Percentiles rank a stretch among this genome's conserved stretches.
Evolutionary conservation across 2,113 vertebrate species (phyloP).

Genomic region (Calypte anna): DNA sequence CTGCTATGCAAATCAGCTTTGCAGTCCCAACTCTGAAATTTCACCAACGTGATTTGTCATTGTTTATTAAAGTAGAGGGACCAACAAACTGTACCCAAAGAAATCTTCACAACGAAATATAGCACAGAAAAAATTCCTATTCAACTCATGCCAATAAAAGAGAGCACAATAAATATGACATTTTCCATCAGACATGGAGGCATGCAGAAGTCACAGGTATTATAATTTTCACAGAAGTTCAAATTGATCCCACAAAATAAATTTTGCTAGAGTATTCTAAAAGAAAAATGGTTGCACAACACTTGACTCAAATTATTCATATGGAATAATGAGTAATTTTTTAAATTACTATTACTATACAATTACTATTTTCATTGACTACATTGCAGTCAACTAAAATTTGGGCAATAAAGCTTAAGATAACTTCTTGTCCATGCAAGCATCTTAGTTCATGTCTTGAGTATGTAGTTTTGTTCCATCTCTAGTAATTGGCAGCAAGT

Average conservation of each 20-base stretch:
- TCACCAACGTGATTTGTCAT: background rate
- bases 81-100: background rate
- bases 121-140: background rate
- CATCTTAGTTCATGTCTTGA: background rate
- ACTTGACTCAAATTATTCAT: background rate
- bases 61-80: background rate
- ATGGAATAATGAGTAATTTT: background rate
- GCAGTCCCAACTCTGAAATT: background rate
- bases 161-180: background rate
- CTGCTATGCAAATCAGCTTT: background rate
- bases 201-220: background rate
- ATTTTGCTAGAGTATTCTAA: background rate
- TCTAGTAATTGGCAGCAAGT: background rate
- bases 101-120: background rate
- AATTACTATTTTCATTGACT: background rate
- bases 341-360: no score
- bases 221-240: background rate
- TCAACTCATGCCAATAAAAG: background rate
- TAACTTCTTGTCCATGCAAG: background rate
- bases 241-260: background rate
- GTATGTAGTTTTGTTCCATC: background rate
- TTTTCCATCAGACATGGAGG: background rate
- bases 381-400: background rate
- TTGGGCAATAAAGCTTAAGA: background rate
- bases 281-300: background rate